Conservation (phyloP, 1,140 invertebrate genomes). For the Druon quercuslanigerum region DNA sequence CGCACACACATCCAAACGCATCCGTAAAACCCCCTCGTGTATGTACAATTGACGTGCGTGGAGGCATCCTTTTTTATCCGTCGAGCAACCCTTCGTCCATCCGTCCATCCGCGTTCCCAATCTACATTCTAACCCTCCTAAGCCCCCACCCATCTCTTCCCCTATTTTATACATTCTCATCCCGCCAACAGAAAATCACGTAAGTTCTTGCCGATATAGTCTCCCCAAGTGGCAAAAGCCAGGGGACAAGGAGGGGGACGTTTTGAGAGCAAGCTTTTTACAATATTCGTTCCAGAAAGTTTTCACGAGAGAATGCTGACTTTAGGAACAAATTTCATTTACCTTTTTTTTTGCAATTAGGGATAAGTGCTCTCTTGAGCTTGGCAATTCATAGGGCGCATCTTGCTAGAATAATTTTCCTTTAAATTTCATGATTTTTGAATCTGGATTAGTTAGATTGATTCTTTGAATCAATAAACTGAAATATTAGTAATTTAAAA, state of each 20-base stretch:
- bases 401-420: too few species aligned
- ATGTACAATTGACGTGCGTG: slow-evolving; percentile 23
- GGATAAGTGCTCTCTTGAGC: background rate
- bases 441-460: too few species aligned
- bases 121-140: slow-evolving; percentile 49
- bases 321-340: background rate
- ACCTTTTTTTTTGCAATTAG: background rate
- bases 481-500: too few species aligned
- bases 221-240: slow-evolving; percentile 17
- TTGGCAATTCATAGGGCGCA: background rate
- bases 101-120: slow-evolving; percentile 44
- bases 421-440: too few species aligned
- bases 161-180: slow-evolving; percentile 30
- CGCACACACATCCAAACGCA: background rate
- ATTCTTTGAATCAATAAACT: too few species aligned
- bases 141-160: background rate
- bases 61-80: slow-evolving; percentile 32
- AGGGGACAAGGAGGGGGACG: background rate
- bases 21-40: background rate
- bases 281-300: slow-evolving; percentile 1
- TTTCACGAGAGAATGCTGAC: slow-evolving; percentile 14
- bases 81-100: slow-evolving; percentile 28
- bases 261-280: slow-evolving; percentile 28
- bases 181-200: slow-evolving; percentile 54
- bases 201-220: slow-evolving; percentile 52